Evolutionary conservation across 1,140 invertebrate species (phyloP).

Genomic region (Teleopsis dalmanni): DNA sequence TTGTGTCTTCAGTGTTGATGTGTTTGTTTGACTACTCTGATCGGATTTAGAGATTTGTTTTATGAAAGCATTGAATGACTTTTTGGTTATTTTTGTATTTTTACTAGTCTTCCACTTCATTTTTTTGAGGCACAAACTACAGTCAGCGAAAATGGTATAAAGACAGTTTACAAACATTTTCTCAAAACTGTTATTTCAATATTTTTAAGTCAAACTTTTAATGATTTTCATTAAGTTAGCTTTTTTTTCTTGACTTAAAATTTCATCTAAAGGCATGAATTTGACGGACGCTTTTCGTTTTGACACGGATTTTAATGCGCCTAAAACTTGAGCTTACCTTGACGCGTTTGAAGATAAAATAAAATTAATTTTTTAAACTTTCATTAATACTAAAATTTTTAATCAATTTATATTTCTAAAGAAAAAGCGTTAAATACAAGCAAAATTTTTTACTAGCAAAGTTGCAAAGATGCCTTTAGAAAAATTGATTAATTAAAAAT

Average conservation of each 20-base stretch:
- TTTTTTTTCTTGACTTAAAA: no score
- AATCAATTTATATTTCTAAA: no score
- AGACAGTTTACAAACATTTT: conserved; percentile 21
- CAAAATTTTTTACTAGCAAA: no score
- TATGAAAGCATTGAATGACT: no score
- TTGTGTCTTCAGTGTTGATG: no score
- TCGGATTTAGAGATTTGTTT: no score
- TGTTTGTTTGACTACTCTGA: no score
- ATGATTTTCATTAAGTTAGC: no score
- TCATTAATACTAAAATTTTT: no score
- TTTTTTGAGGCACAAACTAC: conserved; percentile 41
- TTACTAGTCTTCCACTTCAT: neutral
- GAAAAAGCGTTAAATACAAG: neutral
- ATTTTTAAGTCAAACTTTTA: conserved; percentile 27
- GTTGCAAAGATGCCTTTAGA: neutral
- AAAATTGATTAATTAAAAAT: neutral
- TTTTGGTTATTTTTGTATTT: no score
- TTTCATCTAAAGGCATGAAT: conserved; percentile 45
- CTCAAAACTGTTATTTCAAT: neutral
- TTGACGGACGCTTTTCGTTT: conserved; percentile 44
- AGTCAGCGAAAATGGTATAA: conserved; percentile 45
- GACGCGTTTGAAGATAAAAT: neutral
- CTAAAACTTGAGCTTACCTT: conserved; percentile 10
- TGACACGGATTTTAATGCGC: conserved; percentile 15
- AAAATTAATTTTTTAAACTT: no score